Evolutionary conservation across 2,113 vertebrate species (phyloP).

Genomic region (Marcusenius ussheri): DNA sequence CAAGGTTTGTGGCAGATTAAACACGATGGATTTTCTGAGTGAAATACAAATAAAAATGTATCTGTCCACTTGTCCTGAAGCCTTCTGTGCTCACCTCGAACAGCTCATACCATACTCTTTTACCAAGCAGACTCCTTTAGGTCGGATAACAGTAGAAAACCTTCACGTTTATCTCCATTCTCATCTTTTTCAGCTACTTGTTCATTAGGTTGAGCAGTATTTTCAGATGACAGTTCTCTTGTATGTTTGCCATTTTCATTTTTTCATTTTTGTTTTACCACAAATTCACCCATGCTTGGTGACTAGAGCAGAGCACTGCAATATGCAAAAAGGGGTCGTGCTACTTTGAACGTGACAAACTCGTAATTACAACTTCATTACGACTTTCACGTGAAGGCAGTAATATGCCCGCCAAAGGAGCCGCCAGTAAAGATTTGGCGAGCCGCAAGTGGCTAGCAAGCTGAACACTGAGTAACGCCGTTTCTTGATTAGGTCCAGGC

Average conservation of each 20-base stretch:
- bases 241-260: neutral
- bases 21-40: neutral
- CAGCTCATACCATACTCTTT: neutral
- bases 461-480: neutral
- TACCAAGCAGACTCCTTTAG: neutral
- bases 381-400: too few relatives aligned
- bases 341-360: neutral
- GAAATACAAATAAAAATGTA: neutral
- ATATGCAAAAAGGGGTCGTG: neutral
- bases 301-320: neutral
- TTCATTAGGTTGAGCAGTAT: neutral
- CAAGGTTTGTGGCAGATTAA: neutral
- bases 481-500: neutral
- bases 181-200: neutral
- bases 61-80: neutral
- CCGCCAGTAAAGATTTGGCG: neutral
- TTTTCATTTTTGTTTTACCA: neutral
- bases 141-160: neutral
- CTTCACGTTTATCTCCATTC: neutral
- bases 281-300: neutral
- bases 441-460: neutral
- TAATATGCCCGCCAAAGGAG: neutral
- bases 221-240: neutral
- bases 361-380: neutral
- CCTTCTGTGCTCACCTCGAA: neutral